Evolutionary conservation across 2,888 invertebrate species (phyloP).

Genomic region (Limnephilus auricula): DNA sequence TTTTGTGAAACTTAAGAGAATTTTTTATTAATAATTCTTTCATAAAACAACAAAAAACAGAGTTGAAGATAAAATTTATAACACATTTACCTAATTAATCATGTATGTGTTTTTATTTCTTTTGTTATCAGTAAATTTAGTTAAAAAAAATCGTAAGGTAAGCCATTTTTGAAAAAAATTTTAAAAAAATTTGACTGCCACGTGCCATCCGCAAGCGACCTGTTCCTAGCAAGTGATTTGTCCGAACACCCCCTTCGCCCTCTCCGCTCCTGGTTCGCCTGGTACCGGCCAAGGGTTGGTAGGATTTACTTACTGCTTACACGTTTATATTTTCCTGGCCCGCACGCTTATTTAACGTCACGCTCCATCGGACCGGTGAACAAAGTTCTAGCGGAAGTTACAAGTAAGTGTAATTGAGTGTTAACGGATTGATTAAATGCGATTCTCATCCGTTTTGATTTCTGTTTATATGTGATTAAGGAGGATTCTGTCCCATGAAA

Average conservation of each 20-base stretch:
- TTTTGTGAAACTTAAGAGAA: too few species aligned
- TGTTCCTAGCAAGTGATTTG: slow-evolving; percentile 64
- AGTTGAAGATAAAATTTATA: too few species aligned
- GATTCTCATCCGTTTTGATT: slow-evolving; percentile 55
- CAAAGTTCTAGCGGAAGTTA: slow-evolving; percentile 51
- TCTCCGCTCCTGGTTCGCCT: slow-evolving; percentile 7
- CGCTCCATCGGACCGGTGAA: slow-evolving; percentile 62
- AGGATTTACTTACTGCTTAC: slow-evolving; percentile 54
- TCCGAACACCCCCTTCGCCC: slow-evolving; percentile 33
- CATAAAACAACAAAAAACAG: too few species aligned
- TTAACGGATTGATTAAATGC: slow-evolving; percentile 63
- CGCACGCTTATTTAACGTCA: slow-evolving; percentile 60
- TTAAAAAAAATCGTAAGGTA: too few species aligned
- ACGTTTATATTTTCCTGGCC: slow-evolving; percentile 64
- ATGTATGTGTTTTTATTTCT: too few species aligned
- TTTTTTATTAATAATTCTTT: too few species aligned
- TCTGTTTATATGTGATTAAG: not conserved
- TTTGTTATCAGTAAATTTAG: too few species aligned
- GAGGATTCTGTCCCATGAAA: not conserved
- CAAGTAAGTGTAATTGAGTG: slow-evolving; percentile 64
- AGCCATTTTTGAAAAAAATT: too few species aligned
- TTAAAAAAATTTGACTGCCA: slow-evolving; percentile 52
- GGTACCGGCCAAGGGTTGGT: slow-evolving; percentile 25
- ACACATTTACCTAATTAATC: too few species aligned
- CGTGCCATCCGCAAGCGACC: slow-evolving; percentile 62